Conservation (phyloP, 2,797 vertebrate species). For the Dryobates pubescens region DNA sequence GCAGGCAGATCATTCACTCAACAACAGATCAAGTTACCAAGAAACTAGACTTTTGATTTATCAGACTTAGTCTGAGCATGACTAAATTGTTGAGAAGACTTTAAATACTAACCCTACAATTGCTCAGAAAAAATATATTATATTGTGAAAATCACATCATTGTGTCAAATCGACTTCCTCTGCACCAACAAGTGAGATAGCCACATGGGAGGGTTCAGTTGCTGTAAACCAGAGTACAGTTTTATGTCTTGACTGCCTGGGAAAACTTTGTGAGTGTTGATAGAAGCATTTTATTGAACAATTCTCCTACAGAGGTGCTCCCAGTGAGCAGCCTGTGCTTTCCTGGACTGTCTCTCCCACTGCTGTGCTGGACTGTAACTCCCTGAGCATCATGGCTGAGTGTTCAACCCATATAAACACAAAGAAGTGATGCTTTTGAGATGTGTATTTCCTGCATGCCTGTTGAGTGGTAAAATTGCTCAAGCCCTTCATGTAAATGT, state of each 20-base stretch:
- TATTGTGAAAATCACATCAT: background rate
- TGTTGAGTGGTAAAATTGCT: background rate
- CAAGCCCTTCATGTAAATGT: rapidly evolving
- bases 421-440: background rate
- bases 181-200: rapidly evolving
- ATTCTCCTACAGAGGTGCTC: background rate
- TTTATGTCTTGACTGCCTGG: background rate
- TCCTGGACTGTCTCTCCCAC: background rate
- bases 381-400: background rate
- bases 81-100: background rate
- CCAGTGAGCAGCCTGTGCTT: background rate
- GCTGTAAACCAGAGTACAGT: background rate
- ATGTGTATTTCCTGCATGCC: background rate
- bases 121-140: background rate
- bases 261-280: background rate
- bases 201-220: background rate
- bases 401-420: background rate
- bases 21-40: background rate
- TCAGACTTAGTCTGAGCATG: background rate
- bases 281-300: background rate
- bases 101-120: background rate
- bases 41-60: background rate
- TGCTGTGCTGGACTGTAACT: background rate
- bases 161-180: background rate
- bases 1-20: background rate